These are phyloP conservation scores for Drosophila hamatofila DNA, from an alignment of 2,888 invertebrate species.

Conservation along the genomic window DNA sequence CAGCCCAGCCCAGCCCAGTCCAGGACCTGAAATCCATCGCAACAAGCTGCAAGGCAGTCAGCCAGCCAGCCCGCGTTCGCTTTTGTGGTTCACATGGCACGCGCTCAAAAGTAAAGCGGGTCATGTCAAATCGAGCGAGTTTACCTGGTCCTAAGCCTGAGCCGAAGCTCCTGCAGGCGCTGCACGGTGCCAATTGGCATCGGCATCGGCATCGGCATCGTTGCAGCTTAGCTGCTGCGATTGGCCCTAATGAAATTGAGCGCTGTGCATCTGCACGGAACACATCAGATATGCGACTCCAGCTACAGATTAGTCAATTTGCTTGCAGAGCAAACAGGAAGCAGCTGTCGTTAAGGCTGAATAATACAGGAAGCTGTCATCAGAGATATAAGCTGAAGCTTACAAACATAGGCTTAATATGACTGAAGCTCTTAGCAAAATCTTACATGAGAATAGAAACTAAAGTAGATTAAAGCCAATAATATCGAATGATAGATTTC, in stretches of 20 bases:
- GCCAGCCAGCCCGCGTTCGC: conserved; percentile 24
- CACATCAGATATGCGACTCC: conserved; percentile 5
- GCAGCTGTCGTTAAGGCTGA: not conserved
- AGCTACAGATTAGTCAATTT: conserved; percentile 15
- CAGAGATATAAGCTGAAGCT: not conserved
- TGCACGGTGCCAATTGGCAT: conserved; percentile 64
- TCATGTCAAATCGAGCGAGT: conserved; percentile 59
- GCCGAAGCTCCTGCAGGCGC: conserved; percentile 35
- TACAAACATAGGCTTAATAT: not conserved
- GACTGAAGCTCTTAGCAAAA: not conserved
- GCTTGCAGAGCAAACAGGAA: not conserved
- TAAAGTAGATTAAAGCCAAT: not conserved
- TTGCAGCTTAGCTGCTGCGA: conserved; percentile 40
- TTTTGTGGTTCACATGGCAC: conserved; percentile 71
- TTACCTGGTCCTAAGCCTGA: conserved; percentile 1
- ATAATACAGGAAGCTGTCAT: not conserved
- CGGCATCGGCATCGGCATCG: conserved; percentile 75
- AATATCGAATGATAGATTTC: not conserved
- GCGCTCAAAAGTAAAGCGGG: conserved; percentile 56
- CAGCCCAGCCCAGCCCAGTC: conserved; percentile 13
- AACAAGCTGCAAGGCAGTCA: conserved; percentile 26
- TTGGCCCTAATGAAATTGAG: conserved; percentile 59
- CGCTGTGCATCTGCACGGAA: conserved; percentile 11
- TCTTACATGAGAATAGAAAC: not conserved
- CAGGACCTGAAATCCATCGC: conserved; percentile 30